Evolutionary conservation across 2,113 vertebrate species (phyloP), one percentile per base, ranked within the genome.

Genomic region (Odocoileus virginianus): DNA sequence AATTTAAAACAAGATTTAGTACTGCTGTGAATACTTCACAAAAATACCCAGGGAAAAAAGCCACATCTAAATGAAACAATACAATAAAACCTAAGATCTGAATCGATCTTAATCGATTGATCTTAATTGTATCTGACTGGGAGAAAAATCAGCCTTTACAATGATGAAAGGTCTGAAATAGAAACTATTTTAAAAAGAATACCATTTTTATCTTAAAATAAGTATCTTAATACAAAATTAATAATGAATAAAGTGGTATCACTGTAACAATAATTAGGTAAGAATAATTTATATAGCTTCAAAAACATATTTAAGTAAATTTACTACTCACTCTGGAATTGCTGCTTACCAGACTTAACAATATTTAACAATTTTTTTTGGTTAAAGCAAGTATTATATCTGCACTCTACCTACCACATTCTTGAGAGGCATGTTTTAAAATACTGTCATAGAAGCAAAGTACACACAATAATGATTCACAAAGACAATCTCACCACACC

Each of bases 401-500:
- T 96, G 91, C 61, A 91, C 14, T 94, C 61, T 92, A 67, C 50
- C 52, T 89, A 88, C 19, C 60, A 96, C 88, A 89, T 84, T 97
- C 43, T 55, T 64, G 7, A 97, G 64, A 21, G 86, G 25, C 33
- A 3, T 94, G 83, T 94, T 97, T 97, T 95, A 94, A 95, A 96
- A 94, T 36, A 96, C 81, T 94, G 96, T 84, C 98, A 98, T 95
- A 97, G 97, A 88, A 98, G 95, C 94, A 87, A 91, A 30, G 15
- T 87, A 97, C 64, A 97, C 84, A 91, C 25, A 95, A 78, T 91
- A 58, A 54, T 98, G 96, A 98, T 85, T 98, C 98, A 98, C 71
- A 93, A 87, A 94, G 82, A 79, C 94, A 98, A 13, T 7, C 84
- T 95, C 17, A 58, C 96, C 97, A 95, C 90, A 86, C 83, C 97